Evolutionary conservation across 2,797 vertebrate genomes (phyloP).

Genomic region (Carcharodon carcharias): DNA sequence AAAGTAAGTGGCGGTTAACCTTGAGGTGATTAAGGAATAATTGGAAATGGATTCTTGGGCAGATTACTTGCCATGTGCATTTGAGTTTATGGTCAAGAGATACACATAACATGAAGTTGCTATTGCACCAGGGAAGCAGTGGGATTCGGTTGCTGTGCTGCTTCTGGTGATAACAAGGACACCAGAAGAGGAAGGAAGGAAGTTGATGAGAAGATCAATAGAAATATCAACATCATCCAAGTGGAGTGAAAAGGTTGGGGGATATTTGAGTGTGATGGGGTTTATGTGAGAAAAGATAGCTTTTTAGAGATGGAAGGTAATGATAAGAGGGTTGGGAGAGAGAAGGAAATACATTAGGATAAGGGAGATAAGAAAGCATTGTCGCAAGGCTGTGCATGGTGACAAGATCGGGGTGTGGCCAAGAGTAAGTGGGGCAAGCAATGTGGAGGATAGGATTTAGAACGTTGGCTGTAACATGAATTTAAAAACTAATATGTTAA

Average conservation of each 20-base stretch:
- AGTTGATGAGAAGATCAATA: no score
- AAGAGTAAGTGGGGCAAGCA: background rate
- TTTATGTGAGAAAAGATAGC: background rate
- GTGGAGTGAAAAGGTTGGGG: background rate
- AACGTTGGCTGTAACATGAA: background rate
- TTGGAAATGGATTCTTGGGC: no score
- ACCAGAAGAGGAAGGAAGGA: no score
- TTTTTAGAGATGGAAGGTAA: background rate
- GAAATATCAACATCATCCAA: background rate
- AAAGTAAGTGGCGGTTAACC: no score
- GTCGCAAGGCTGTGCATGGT: background rate
- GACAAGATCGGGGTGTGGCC: background rate
- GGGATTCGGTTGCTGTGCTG: no score
- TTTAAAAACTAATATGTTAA: background rate
- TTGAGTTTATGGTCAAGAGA: no score
- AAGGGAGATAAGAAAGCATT: background rate
- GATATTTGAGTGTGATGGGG: background rate
- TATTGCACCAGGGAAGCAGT: no score
- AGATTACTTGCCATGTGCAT: no score
- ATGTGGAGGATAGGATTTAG: background rate
- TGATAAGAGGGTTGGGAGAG: background rate
- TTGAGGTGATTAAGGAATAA: no score
- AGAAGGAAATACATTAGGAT: background rate
- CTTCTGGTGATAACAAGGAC: no score
- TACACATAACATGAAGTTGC: no score